Base-by-base conservation (phyloP, 2,888 invertebrate species). In the Sinohyriopsis cumingii region DNA sequence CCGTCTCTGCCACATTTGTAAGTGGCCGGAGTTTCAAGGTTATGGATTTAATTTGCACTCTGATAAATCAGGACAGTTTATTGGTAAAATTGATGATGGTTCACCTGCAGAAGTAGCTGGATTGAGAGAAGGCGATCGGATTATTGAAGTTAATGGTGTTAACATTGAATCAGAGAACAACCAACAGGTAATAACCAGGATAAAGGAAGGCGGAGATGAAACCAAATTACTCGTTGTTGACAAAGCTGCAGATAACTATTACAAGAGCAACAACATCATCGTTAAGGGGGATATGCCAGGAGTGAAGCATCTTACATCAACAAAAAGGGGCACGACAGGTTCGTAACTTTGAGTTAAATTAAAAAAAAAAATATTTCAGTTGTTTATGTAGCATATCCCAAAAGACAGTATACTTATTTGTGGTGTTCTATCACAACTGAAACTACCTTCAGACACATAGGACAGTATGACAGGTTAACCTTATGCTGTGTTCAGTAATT, bases 11-110 rank as follows among this genome's bases (percentile, higher is more conserved):
- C 95, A 96, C 92, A 94, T 89, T 20, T 77, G 75, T 45, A 97
- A 97, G 91, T 94, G 95, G 92, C 93, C 94, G 67, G 94, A 95
- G 90, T 97, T 97, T 91, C 96, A 97, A 90, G 99, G 99, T 59
- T 99, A 98, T 90, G 99, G 99, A 25, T 99, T 99, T 92, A 99
- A 99, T 91, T 92, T 99, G 80, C 98, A 99, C 91, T 98, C 98
- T 56, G 98, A 98, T 91, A 96, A 96, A 90, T 94, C 94, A 20
- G 97, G 97, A 59, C 98, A 98, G 91, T 97, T 94, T 91, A 96
- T 98, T 88, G 98, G 98, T 63, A 97, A 97, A 91, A 97, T 99
- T 69, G 99, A 99, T 91, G 84, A 81, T 19, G 89, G 88, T 64
- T 90, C 91, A 0, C 91, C 92, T 18, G 91, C 91, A 3, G 86